These are phyloP conservation scores for Toxonevra muliebris DNA, from an alignment of 2,888 invertebrate genomes.

Conservation along the genomic window DNA sequence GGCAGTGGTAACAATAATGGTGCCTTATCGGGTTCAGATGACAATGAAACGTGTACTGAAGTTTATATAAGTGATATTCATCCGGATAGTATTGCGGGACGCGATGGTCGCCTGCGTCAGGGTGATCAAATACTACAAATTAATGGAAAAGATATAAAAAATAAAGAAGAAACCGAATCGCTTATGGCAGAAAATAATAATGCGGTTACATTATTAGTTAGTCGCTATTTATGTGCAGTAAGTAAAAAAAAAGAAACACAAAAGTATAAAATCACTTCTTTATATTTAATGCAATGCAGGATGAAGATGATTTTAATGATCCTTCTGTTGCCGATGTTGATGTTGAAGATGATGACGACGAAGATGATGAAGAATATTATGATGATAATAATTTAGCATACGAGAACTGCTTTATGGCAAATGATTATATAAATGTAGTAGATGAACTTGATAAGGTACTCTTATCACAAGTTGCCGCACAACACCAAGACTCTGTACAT, in stretches of 20 bases:
- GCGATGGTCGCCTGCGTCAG: conserved; percentile 70
- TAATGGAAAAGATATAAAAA: conserved; percentile 71
- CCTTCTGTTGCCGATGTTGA: conserved; percentile 37
- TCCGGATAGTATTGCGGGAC: conserved; percentile 69
- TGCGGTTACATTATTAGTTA: conserved; percentile 70
- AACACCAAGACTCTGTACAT: not conserved
- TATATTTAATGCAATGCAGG: conserved; percentile 35
- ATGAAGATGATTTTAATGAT: conserved; percentile 45
- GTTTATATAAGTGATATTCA: conserved; percentile 76
- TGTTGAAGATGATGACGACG: conserved; percentile 57
- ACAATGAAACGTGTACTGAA: conserved; percentile 65
- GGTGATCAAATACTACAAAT: conserved; percentile 73
- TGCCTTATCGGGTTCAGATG: conserved; percentile 65
- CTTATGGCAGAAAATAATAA: conserved; percentile 70
- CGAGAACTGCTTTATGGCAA: conserved; percentile 53
- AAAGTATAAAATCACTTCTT: not conserved
- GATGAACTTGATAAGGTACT: conserved; percentile 52
- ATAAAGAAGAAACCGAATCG: conserved; percentile 70
- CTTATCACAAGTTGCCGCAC: not conserved
- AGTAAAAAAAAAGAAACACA: conserved; percentile 36
- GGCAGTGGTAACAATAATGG: conserved; percentile 67
- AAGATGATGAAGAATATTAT: conserved; percentile 46
- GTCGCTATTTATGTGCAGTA: conserved; percentile 70
- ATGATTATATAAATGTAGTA: conserved; percentile 52
- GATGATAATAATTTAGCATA: conserved; percentile 52